Conservation (phyloP, 92 coral and sea anemone species). For the Heliopora coerulea region DNA sequence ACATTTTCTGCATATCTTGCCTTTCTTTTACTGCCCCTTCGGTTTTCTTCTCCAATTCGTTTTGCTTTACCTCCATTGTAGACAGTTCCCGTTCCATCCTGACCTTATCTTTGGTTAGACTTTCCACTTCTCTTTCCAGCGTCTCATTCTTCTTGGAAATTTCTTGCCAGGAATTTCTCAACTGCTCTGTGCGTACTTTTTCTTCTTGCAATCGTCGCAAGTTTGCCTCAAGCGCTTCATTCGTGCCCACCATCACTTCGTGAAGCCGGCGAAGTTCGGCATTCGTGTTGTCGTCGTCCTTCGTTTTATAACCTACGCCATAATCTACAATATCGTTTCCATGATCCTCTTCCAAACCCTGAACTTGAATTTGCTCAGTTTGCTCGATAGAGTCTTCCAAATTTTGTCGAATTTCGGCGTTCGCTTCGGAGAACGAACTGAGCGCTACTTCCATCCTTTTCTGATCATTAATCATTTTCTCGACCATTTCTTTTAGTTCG, state of each 20-base stretch:
- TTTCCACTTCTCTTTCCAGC: conserved; percentile 19
- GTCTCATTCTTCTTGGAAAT: not conserved
- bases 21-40: conserved; percentile 8
- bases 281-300: conserved; percentile 2
- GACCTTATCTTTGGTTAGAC: conserved; percentile 19
- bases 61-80: conserved; percentile 2
- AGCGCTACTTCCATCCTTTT: conserved; percentile 41
- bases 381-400: conserved; percentile 32
- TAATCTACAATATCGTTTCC: not conserved
- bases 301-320: conserved; percentile 4
- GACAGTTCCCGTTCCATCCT: conserved; percentile 16
- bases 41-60: not conserved
- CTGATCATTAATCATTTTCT: conserved; percentile 55
- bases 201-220: conserved; percentile 29
- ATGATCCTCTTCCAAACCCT: conserved; percentile 12
- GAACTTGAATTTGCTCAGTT: conserved; percentile 24
- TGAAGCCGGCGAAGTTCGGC: conserved; percentile 41
- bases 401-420: conserved; percentile 34
- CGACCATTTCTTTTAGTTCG: conserved; percentile 58
- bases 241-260: conserved; percentile 42
- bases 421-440: conserved; percentile 32
- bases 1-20: conserved; percentile 6
- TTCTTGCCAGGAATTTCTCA: conserved; percentile 22
- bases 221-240: conserved; percentile 30
- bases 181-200: conserved; percentile 27